Percentiles rank a stretch among this genome's conserved stretches.
Conservation (phyloP, 2,797 vertebrate genomes). For the Phalanger gymnotis region DNA sequence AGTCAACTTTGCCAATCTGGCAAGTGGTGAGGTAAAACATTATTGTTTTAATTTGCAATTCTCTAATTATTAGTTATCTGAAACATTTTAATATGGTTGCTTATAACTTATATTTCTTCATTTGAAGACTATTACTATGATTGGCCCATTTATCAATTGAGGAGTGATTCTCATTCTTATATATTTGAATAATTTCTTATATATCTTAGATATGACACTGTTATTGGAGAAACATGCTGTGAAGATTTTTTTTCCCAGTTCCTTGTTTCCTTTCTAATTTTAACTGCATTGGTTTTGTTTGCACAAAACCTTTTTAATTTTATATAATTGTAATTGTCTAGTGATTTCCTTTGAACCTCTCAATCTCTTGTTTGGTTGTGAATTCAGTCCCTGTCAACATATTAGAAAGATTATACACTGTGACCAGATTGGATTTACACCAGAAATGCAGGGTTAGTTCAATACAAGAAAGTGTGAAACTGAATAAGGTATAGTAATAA, state of each 20-base stretch:
- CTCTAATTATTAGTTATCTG: not conserved
- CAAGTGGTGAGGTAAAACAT: not conserved
- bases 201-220: not conserved
- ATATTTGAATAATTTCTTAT: not conserved
- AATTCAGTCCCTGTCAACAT: too few species aligned
- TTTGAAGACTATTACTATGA: not conserved
- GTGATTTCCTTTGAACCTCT: not conserved
- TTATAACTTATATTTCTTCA: not conserved
- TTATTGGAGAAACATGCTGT: not conserved
- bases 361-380: not conserved
- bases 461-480: not conserved
- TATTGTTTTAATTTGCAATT: not conserved
- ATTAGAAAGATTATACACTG: not conserved
- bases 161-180: not conserved
- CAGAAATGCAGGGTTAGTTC: not conserved
- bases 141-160: not conserved
- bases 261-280: not conserved
- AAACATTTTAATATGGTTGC: not conserved
- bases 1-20: not conserved
- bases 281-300: not conserved
- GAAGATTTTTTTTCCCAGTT: not conserved
- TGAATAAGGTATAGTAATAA: not conserved
- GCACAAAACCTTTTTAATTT: not conserved
- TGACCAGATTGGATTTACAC: not conserved
- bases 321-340: not conserved